Evolutionary conservation across 2,113 vertebrate genomes (phyloP), one percentile per base, ranked within the genome.

Genomic region (Oplegnathus fasciatus): DNA sequence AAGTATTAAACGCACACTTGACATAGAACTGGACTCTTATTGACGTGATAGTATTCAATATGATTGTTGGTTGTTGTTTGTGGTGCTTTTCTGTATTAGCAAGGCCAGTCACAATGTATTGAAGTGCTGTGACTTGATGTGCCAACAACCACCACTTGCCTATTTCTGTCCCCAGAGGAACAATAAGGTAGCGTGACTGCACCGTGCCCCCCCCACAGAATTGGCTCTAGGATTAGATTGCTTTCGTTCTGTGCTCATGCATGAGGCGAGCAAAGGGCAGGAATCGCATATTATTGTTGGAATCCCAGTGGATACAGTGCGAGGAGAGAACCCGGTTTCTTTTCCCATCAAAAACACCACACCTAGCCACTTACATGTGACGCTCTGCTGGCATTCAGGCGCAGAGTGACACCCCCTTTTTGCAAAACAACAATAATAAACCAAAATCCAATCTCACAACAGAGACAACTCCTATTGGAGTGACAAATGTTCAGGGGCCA

Each of bases 381-480:
- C 64, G 44, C 83, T 90, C 75, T 42, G 75, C 61, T 75, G 82
- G 82, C 81, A 70, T 85, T 32, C 85, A 42, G 77, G 61, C 61
- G 42, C 66, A 65, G 17, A 77, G 75, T 66, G 75, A 86, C 83
- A 30, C 55, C 67, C 30, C 32, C 37, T 77, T 85, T 93, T 88
- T 90, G 90, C 92, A 89, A 89, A 94, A 93, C 90, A 93, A 93
- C 93, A 92, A 93, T 77, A 92, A 92, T 92, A 89, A 91, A 92
- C 72, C 67, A 88, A 93, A 94, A 95, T 94, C 93, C 92, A 95
- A 94, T 96, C 92, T 94, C 88, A 82, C 89, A 89, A 91, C 81
- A 86, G 58, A 92, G 80, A 87, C 80, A 84, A 88, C 80, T 91
- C 78, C 87, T 86, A 75, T 93, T 87, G 90, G 91, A 94, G 93